These are phyloP conservation scores for Porites lobata DNA, from an alignment of 92 coral and sea anemone genomes.

Conservation along the genomic window DNA sequence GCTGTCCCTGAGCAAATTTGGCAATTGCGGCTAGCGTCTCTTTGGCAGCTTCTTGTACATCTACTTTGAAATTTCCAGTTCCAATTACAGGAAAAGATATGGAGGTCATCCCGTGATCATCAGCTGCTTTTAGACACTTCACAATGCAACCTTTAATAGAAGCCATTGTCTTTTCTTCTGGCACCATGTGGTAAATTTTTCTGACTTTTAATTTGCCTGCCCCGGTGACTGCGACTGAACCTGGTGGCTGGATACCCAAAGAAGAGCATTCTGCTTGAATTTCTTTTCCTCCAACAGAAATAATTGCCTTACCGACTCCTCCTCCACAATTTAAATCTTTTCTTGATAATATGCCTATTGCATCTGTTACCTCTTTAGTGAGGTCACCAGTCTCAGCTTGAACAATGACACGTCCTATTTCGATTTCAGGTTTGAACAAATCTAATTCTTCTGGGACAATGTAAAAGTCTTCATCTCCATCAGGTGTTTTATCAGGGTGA, in stretches of 20 bases:
- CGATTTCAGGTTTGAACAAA: constrained; percentile 9
- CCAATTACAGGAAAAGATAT: constrained; percentile 87
- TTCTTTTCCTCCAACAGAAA: constrained; percentile 67
- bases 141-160: constrained; percentile 45
- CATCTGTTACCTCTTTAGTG: constrained; percentile 79
- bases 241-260: neutral
- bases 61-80: constrained; percentile 62
- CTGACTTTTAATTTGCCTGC: constrained; percentile 62
- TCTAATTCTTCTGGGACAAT: constrained; percentile 18
- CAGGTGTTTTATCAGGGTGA: neutral
- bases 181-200: constrained; percentile 73
- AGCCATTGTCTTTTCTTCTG: neutral
- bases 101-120: constrained; percentile 40
- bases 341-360: constrained; percentile 68
- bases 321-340: neutral
- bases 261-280: constrained; percentile 72
- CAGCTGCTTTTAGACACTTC: constrained; percentile 62
- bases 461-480: constrained; percentile 7
- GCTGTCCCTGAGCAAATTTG: constrained; percentile 63
- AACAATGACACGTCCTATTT: constrained; percentile 55
- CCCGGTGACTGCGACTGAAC: constrained; percentile 42
- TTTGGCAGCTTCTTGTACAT: constrained; percentile 64
- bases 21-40: constrained; percentile 66
- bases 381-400: constrained; percentile 80
- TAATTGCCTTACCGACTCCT: constrained; percentile 76